Evolutionary conservation across 2,888 invertebrate species (phyloP), one percentile per base, ranked within the genome.

Genomic region (Idaea aversata): DNA sequence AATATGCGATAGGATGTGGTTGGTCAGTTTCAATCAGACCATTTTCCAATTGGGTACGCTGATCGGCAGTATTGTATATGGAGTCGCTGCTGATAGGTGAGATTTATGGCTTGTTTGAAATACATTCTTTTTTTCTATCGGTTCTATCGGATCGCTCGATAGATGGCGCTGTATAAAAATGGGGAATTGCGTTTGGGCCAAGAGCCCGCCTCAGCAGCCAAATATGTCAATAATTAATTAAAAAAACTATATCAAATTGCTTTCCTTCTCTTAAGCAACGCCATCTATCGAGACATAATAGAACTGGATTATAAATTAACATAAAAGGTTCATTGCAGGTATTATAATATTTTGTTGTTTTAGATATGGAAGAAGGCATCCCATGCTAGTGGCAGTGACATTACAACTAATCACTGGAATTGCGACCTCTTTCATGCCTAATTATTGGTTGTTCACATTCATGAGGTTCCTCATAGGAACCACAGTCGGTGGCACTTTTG

Each of bases 401-500:
- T 80, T 95, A 10, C 88, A 96, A 65, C 95, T 96, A 82, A 87
- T 95, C 7, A 77, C 93, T 15, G 95, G 96, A 16, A 87, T 95
- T n/a, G 85, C 90, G 0, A 94, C 95, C 47, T 95, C 96, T 0
- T 88, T 95, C 66, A 94, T 95, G 1, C 94, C 95, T 1, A 94
- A 93, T 62, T 87, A 79, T 70, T 86, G 78, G 79, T 66, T 72
- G 13, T 95, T 96, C 77, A 89, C 95, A 34, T 47, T 94, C 0
- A 86, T 95, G 65, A 88, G 96, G 61, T 95, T 96, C 77, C 78
- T 96, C 57, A 93, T 94, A 5, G 96, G 96, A 0, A 83, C 95
- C 60, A 95, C 95, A n/a, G 95, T 95, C 0, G 96, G 96, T 7
- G 97, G 97, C 16, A 95, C 95, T 0, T 96, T 97, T 95, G 94